Conservation (phyloP, 2,797 vertebrate species). For the Bothrops alternatus region DNA sequence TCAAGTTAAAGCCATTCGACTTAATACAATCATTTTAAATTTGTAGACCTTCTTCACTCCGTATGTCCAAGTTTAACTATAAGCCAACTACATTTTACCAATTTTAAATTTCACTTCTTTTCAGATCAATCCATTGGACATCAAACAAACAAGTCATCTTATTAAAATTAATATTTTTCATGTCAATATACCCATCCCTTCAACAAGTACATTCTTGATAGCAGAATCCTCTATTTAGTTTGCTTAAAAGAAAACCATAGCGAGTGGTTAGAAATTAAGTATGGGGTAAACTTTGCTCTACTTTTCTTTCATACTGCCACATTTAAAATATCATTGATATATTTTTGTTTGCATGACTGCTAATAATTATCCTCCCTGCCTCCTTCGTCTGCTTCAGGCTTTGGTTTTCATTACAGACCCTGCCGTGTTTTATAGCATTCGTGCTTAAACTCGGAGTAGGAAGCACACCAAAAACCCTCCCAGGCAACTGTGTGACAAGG, state of each 20-base stretch:
- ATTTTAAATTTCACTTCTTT: no score
- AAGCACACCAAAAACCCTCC: not conserved
- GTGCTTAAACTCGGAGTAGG: not conserved
- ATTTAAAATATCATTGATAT: not conserved
- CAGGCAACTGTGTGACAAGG: not conserved
- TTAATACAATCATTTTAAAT: no score
- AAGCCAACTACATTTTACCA: no score
- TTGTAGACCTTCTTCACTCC: no score
- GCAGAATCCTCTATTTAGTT: not conserved
- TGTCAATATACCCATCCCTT: no score
- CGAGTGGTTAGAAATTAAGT: not conserved
- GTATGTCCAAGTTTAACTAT: no score
- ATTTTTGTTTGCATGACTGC: not conserved
- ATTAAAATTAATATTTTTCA: no score
- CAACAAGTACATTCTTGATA: no score
- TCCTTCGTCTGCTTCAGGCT: not conserved
- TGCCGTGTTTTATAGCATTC: not conserved
- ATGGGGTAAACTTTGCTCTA: not conserved
- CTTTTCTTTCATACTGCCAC: not conserved
- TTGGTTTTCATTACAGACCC: not conserved
- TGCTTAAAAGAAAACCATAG: not conserved
- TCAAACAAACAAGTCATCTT: no score
- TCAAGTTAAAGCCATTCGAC: no score
- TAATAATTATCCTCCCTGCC: not conserved
- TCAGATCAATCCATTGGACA: no score